These are phyloP conservation scores for Nomada ruficornis DNA, from an alignment of 2,888 invertebrate genomes.

Conservation along the genomic window DNA sequence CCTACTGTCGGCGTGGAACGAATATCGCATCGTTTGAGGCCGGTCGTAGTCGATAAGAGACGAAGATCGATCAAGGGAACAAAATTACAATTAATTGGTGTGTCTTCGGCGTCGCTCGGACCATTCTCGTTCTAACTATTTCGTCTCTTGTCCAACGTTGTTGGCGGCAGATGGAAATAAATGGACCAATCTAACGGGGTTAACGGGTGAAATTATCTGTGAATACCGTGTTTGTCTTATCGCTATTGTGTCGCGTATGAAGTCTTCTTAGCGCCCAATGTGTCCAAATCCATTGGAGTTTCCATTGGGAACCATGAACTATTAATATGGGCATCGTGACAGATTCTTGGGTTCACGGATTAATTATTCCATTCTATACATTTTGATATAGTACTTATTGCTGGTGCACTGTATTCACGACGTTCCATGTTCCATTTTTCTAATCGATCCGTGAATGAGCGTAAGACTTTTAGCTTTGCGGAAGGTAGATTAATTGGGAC, in stretches of 20 bases:
- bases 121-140: conserved; percentile 33
- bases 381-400: too few relatives aligned
- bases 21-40: conserved; percentile 26
- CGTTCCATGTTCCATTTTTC: neutral
- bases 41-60: conserved; percentile 42
- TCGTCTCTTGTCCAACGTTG: conserved; percentile 3
- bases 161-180: conserved; percentile 56
- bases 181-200: conserved; percentile 63
- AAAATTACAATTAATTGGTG: conserved; percentile 65
- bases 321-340: too few relatives aligned
- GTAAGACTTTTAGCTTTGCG: conserved; percentile 1
- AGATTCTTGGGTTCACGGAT: neutral
- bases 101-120: conserved; percentile 44
- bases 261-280: conserved; percentile 22
- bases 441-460: neutral
- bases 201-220: conserved; percentile 68
- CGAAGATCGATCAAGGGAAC: conserved; percentile 64
- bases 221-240: conserved; percentile 34
- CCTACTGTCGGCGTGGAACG: conserved; percentile 37
- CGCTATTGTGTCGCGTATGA: neutral
- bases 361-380: neutral
- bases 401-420: too few relatives aligned
- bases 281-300: neutral
- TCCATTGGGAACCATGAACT: too few relatives aligned
- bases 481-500: conserved; percentile 33